Evolutionary conservation across 2,113 vertebrate genomes (phyloP).

Genomic region (Pristiophorus japonicus): DNA sequence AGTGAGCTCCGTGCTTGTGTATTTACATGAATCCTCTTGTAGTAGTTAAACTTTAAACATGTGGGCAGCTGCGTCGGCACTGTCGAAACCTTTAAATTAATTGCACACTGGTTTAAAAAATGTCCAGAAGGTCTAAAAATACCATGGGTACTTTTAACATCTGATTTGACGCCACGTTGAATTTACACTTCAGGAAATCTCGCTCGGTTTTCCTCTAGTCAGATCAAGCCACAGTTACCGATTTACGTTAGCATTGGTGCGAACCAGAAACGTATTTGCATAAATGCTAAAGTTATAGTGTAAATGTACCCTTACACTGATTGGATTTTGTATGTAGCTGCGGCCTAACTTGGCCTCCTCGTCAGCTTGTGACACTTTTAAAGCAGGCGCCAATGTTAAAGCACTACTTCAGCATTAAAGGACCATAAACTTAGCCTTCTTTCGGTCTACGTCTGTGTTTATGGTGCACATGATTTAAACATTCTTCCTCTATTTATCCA

Average conservation of each 20-base stretch:
- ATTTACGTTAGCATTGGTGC: not conserved
- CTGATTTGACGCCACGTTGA: not conserved
- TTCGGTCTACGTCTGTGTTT: not conserved
- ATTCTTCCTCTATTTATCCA: not conserved
- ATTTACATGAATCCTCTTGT: too few relatives aligned
- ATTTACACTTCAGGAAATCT: not conserved
- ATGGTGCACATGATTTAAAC: not conserved
- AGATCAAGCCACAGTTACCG: not conserved
- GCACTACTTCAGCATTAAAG: not conserved
- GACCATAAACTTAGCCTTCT: not conserved
- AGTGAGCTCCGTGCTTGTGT: not conserved
- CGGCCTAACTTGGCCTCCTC: not conserved
- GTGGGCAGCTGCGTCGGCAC: not conserved
- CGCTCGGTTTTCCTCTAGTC: not conserved
- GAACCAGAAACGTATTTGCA: not conserved
- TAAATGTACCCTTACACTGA: not conserved
- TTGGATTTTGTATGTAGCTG: not conserved
- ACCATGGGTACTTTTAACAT: not conserved
- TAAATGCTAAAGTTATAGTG: not conserved
- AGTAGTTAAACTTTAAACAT: too few relatives aligned
- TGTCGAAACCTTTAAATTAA: conserved; percentile 18
- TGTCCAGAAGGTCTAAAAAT: not conserved
- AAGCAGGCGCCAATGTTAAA: not conserved
- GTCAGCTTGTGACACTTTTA: not conserved
- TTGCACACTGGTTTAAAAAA: not conserved